Evolutionary conservation across 2,797 vertebrate genomes (phyloP).

Genomic region (Sebastes steindachneri): DNA sequence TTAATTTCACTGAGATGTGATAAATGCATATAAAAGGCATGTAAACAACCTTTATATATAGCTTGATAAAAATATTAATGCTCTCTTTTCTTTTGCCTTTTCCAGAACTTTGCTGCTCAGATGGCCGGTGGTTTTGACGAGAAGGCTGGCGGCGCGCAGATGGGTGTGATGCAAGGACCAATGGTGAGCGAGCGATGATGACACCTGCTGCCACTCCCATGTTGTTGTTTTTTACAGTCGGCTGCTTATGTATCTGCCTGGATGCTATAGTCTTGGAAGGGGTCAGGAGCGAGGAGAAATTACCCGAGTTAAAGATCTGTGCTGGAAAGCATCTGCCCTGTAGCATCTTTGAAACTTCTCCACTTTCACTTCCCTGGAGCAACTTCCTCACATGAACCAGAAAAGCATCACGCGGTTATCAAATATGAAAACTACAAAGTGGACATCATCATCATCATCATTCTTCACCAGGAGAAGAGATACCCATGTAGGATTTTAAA

Average conservation of each 20-base stretch:
- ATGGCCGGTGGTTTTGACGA: slow-evolving; percentile 95
- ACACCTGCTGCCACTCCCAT: slow-evolving; percentile 14
- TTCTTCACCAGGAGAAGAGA: not conserved
- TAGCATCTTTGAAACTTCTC: not conserved
- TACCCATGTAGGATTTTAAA: slow-evolving; percentile 23
- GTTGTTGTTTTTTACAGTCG: not conserved
- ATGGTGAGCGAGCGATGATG: slow-evolving; percentile 76
- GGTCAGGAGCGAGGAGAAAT: not conserved
- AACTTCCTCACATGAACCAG: not conserved
- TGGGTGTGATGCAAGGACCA: slow-evolving; percentile 97
- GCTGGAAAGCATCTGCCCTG: not conserved
- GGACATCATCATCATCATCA: not conserved
- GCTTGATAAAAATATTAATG: not conserved
- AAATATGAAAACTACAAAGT: not conserved
- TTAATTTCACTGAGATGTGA: not conserved
- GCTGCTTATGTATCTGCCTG: not conserved
- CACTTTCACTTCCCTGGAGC: not conserved
- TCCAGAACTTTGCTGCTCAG: slow-evolving; percentile 95
- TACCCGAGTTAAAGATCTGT: not conserved
- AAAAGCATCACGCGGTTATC: not conserved
- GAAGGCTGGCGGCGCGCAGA: slow-evolving; percentile 90
- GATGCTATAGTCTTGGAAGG: not conserved
- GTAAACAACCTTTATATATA: not conserved
- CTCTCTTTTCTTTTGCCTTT: slow-evolving; percentile 1
- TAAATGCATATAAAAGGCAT: not conserved